Conservation (phyloP, 2,797 vertebrate genomes). For the Lycodopsis pacificus region DNA sequence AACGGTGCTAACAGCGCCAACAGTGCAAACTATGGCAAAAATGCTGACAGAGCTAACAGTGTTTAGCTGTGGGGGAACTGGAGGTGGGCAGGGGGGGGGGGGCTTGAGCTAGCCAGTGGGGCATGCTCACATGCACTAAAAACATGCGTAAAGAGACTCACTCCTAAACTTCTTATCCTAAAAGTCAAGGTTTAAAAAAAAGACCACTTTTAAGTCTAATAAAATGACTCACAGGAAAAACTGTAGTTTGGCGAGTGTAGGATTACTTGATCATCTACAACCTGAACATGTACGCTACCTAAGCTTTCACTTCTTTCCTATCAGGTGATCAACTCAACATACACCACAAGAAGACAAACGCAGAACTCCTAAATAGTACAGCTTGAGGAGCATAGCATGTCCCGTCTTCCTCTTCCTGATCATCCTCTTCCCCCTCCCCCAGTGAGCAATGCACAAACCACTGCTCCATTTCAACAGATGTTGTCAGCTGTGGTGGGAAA, state of each 20-base stretch:
- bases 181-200: conserved; percentile 56
- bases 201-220: conserved; percentile 42
- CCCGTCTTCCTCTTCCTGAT: conserved; percentile 57
- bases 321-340: conserved; percentile 1
- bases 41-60: too few relatives aligned
- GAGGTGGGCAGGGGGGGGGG: too few relatives aligned
- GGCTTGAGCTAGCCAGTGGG: too few relatives aligned
- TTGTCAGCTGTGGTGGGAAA: conserved; percentile 60
- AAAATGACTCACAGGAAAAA: conserved; percentile 48
- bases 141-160: conserved; percentile 14
- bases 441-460: conserved; percentile 51
- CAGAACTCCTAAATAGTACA: conserved; percentile 20
- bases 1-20: too few relatives aligned
- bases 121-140: too few relatives aligned
- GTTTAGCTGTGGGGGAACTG: too few relatives aligned
- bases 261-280: conserved; percentile 20
- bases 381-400: conserved; percentile 36
- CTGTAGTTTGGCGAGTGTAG: conserved; percentile 8
- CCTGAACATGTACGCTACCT: background rate
- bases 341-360: conserved; percentile 2
- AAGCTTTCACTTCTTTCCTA: background rate
- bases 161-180: conserved; percentile 61
- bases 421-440: conserved; percentile 50
- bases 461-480: conserved; percentile 68
- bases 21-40: too few relatives aligned